Conservation (phyloP, 1,140 invertebrate species). For the Aphaenogaster ashmeadi region DNA sequence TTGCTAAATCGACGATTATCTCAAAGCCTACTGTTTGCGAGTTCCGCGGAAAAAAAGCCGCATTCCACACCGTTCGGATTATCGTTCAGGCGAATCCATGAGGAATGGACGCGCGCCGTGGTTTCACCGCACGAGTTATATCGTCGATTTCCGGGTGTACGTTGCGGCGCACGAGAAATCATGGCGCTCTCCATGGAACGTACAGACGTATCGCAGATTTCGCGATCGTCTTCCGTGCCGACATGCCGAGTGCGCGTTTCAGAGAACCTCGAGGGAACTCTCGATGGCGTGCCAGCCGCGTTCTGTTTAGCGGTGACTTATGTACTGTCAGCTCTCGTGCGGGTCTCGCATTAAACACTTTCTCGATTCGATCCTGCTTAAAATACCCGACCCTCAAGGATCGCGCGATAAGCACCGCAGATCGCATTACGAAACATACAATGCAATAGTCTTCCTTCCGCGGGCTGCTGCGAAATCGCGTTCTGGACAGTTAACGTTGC, state of each 20-base stretch:
- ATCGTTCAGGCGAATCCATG: slow-evolving; percentile 23
- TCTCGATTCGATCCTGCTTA: slow-evolving; percentile 78
- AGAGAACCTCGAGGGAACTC: slow-evolving; percentile 18
- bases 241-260: slow-evolving; percentile 34
- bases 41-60: background rate
- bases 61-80: slow-evolving; percentile 38
- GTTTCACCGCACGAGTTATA: slow-evolving; percentile 25
- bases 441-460: slow-evolving; percentile 76
- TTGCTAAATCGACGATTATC: background rate
- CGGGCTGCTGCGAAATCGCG: slow-evolving; percentile 48
- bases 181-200: slow-evolving; percentile 20
- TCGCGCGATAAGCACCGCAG: slow-evolving; percentile 58
- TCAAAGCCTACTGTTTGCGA: background rate
- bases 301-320: slow-evolving; percentile 64
- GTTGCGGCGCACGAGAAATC: slow-evolving; percentile 16
- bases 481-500: slow-evolving; percentile 43
- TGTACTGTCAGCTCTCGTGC: slow-evolving; percentile 56
- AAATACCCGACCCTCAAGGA: slow-evolving; percentile 67
- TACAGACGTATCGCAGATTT: slow-evolving; percentile 47
- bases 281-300: slow-evolving; percentile 51
- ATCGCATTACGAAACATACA: slow-evolving; percentile 69
- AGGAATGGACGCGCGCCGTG: slow-evolving; percentile 39
- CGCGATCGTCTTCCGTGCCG: slow-evolving; percentile 55
- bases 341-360: slow-evolving; percentile 74
- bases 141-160: slow-evolving; percentile 65